Percentiles rank a stretch among this genome's conserved stretches.
Evolutionary conservation across 2,113 vertebrate species (phyloP).

Genomic region (Tautogolabrus adspersus): DNA sequence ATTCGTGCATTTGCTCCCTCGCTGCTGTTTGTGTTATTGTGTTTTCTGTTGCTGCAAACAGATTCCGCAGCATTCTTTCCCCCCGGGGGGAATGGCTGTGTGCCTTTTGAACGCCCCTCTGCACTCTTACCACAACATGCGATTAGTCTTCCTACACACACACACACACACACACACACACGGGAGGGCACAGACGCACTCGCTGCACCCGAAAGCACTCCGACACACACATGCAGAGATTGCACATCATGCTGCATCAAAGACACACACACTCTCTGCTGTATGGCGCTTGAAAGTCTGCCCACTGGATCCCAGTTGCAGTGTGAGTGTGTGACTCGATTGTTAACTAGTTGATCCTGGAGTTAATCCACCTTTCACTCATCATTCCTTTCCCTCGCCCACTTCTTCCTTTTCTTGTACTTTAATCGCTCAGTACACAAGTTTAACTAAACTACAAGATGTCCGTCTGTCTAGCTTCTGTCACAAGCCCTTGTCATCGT

Average conservation of each 20-base stretch:
- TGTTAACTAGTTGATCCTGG: slow-evolving; percentile 61
- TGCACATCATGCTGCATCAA: not conserved
- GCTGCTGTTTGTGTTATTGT: slow-evolving; percentile 17
- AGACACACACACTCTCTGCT: slow-evolving; percentile 4
- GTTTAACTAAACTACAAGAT: too few relatives aligned
- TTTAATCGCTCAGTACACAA: too few relatives aligned
- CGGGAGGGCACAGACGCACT: not conserved
- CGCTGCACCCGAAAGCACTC: too few relatives aligned
- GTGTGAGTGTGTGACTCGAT: slow-evolving; percentile 49
- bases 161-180: too few relatives aligned
- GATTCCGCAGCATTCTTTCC: slow-evolving; percentile 51
- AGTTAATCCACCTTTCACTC: slow-evolving; percentile 34
- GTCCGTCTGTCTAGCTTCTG: too few relatives aligned
- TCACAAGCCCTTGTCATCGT: too few relatives aligned
- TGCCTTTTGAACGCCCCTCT: slow-evolving; percentile 56
- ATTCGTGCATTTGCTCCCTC: not conserved
- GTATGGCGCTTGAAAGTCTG: slow-evolving; percentile 43
- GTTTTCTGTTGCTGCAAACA: slow-evolving; percentile 40
- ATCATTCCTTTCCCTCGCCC: slow-evolving; percentile 10
- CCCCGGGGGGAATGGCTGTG: slow-evolving; percentile 28
- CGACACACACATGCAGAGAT: not conserved
- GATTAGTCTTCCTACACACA: slow-evolving; percentile 43
- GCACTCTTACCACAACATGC: slow-evolving; percentile 46
- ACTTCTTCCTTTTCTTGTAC: not conserved
- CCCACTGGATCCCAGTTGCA: slow-evolving; percentile 45